Base-by-base conservation (phyloP, 2,113 vertebrate genomes). In the Podarcis cretensis region DNA sequence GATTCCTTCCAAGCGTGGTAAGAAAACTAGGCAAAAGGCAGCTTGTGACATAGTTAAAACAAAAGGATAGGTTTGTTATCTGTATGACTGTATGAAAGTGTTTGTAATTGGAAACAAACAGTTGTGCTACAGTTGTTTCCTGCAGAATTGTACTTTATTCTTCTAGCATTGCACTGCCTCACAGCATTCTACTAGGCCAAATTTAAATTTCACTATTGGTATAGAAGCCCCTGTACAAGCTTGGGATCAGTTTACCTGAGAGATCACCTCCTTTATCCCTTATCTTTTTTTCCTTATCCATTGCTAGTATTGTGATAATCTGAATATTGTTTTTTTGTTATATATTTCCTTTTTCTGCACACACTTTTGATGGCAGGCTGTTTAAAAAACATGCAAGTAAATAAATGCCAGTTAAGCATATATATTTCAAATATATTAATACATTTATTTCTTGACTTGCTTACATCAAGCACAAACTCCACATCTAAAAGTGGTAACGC, bases 1-100 rank as follows among this genome's bases (percentile, higher is more conserved):
- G 97, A 98, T 95, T 95, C 97, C 35, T 96, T 97, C 92, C 98
- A 97, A 97, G 99, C 99, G 93, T 99, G 99, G 99, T 99, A 96
- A 98, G 96, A 93, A 12, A 93, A 87, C 78, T 5, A 65, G 74
- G 90, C n/a, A 79, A 76, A 79, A 74, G 54, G 27, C 16, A 57
- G 21, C 5, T 54, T 54, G n/a, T 76, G 37, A 37, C 3, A 35
- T 59, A 35, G 37, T 30, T 74, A 63, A 76, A 63, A 37, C 32
- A 69, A 59, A n/a, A 78, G 7, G 23, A 69, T 20, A 48, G 6
- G 2, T 35, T 68, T 78, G 43, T 54, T 40, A 10, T 76, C 12
- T 76, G 74, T 37, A 13, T 74, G n/a, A 63, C 48, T 43, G 20
- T n/a, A 16, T 32, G 21, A n/a, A 57, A 92, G 82, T 27, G 23